A percentile compares a stretch with the other conserved stretches of the same genome.
Conservation (phyloP, 2,888 invertebrate genomes). For the Vannuccia rotundouncinata region DNA sequence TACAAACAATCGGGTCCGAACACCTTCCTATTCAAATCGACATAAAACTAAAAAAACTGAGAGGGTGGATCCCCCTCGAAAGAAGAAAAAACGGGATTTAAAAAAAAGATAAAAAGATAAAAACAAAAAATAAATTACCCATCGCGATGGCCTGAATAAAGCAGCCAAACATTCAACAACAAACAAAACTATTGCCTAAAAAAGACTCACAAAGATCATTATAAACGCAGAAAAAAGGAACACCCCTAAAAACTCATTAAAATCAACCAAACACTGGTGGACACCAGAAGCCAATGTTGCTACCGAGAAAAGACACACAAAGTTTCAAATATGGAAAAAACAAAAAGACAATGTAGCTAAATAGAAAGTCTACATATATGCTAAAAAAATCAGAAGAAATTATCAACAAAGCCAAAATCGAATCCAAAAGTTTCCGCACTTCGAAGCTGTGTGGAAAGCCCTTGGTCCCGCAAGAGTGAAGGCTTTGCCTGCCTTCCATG, state of each 20-base stretch:
- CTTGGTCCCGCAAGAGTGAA: neutral
- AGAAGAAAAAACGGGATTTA: neutral
- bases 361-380: neutral
- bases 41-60: slow-evolving; percentile 1
- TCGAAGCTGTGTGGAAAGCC: neutral
- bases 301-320: neutral
- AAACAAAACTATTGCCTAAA: neutral
- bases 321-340: neutral
- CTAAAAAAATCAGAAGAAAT: neutral
- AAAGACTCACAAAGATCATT: neutral
- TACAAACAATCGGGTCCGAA: neutral
- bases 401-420: slow-evolving; percentile 7
- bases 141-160: neutral
- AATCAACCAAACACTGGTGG: neutral
- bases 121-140: neutral
- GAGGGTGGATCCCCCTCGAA: neutral
- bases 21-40: slow-evolving; percentile 12
- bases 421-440: too few relatives aligned
- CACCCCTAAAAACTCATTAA: neutral
- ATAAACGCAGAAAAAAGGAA: neutral
- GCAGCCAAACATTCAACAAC: neutral
- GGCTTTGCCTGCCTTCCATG: slow-evolving; percentile 15
- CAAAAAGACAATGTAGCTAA: neutral
- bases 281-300: neutral
- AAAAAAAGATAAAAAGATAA: neutral